These are phyloP conservation scores for Leucoraja ocellata DNA, from an alignment of 2,797 vertebrate genomes.

Conservation along the genomic window DNA sequence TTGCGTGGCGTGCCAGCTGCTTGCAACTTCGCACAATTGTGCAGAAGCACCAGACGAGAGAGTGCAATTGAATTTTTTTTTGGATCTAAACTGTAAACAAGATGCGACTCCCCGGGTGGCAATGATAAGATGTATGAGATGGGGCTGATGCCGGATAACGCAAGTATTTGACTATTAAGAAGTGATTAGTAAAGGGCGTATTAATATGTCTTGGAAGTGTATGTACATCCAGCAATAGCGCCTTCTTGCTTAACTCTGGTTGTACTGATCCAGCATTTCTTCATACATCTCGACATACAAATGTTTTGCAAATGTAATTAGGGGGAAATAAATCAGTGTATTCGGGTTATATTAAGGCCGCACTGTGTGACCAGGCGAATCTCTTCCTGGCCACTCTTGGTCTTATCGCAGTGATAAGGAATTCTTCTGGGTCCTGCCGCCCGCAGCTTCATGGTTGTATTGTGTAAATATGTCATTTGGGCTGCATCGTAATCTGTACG, in stretches of 20 bases:
- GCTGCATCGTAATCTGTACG: background rate
- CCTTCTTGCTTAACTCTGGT: background rate
- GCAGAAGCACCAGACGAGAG: background rate
- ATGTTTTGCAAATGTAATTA: background rate
- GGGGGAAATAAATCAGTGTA: background rate
- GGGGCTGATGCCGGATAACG: background rate
- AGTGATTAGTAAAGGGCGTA: conserved; percentile 12
- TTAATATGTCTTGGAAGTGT: background rate
- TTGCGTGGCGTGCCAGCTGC: background rate
- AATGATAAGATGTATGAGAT: background rate
- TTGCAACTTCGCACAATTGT: conserved; percentile 17
- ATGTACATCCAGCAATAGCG: background rate
- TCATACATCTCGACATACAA: background rate
- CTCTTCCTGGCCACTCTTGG: conserved; percentile 8
- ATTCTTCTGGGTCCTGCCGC: conserved; percentile 29
- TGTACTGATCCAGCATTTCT: background rate
- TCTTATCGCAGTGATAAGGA: background rate
- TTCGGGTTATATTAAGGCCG: conserved; percentile 11
- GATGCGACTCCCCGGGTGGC: conserved; percentile 10
- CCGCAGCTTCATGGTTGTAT: background rate
- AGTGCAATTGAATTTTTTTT: background rate
- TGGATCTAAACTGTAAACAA: background rate
- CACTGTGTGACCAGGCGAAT: background rate
- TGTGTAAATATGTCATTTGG: background rate
- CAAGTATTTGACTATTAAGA: conserved; percentile 24